These are phyloP conservation scores for Otolemur garnettii DNA, from an alignment of 2,113 vertebrate genomes.

Conservation along the genomic window DNA sequence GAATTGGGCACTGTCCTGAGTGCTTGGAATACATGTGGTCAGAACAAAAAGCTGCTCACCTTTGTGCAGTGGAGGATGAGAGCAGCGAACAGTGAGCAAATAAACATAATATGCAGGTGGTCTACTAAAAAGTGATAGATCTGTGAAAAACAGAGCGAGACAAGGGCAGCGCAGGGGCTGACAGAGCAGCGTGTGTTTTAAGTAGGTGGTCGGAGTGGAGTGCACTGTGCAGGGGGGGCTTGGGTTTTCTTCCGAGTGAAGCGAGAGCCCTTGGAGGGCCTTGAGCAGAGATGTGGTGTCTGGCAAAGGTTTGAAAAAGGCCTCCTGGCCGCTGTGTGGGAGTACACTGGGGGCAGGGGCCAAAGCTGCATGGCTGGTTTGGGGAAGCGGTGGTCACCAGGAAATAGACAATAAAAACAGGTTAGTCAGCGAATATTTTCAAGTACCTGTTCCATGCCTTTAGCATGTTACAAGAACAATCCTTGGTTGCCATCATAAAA, in stretches of 20 bases:
- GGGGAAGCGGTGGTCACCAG: fast-evolving
- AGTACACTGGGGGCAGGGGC: too few relatives aligned
- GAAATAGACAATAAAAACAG: neutral
- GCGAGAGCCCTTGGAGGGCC: neutral
- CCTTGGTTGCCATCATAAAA: neutral
- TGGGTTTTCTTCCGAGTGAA: neutral
- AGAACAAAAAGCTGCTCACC: neutral
- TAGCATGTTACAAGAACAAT: too few relatives aligned
- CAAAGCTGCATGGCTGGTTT: neutral
- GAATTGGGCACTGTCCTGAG: neutral
- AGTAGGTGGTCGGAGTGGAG: neutral
- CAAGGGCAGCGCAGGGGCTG: too few relatives aligned
- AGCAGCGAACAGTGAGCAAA: neutral
- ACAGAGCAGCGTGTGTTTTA: neutral
- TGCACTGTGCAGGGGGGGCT: neutral
- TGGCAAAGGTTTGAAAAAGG: too few relatives aligned
- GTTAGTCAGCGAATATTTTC: neutral
- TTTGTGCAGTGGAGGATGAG: neutral
- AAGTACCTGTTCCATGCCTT: fast-evolving
- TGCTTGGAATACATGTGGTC: neutral
- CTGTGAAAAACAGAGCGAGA: too few relatives aligned
- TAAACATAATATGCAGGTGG: fast-evolving
- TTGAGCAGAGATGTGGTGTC: neutral
- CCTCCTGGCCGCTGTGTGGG: neutral
- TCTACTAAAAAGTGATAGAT: neutral